Evolutionary conservation across 2,113 vertebrate species (phyloP), one percentile per base, ranked within the genome.

Genomic region (Ptilorrhoa leucosticta): DNA sequence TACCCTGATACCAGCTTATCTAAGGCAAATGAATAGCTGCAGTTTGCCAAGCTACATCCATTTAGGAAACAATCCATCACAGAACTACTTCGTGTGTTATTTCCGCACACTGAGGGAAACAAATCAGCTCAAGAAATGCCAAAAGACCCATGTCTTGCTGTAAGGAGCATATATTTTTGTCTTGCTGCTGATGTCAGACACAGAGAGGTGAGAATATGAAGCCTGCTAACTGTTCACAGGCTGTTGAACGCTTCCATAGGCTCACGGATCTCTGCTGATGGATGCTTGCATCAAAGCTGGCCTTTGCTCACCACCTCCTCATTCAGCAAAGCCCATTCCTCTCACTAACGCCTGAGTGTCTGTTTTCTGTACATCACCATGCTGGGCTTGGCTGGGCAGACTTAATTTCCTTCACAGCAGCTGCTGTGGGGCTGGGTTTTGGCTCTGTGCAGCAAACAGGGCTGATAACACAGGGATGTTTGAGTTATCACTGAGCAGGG

Each of bases 251-350:
- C 79, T 87, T 85, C 70, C 42, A 3, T 9, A 60, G 78, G 78
- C 92, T 93, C 95, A 23, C 0, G 0, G 78, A 51, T 79, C 73
- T 73, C 64, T 65, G 58, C 63, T 4, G 10, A 51, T 30, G 76
- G 63, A 80, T 80, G 89, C 71, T 84, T 93, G 90, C 94, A 93
- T 85, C 88, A 90, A 87, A 92, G 54, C 56, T 87, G 83, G 89
- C 86, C 95, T 95, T 92, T 81, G 80, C 93, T 90, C 76, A 61
- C 78, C 90, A 89, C 76, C 80, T 87, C 89, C 91, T 94, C 83
- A 7, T 54, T 73, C 72, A 89, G 83, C 86, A 86, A 50, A 95
- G 47, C 83, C 89, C 72, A 8, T 70, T 95, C 76, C 83, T 66
- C 15, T 58, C 63, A 7, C 58, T 22, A 15, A 39, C 1, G 2